Base-by-base conservation (phyloP, 2,888 invertebrate species). In the Microplitis manilae region DNA sequence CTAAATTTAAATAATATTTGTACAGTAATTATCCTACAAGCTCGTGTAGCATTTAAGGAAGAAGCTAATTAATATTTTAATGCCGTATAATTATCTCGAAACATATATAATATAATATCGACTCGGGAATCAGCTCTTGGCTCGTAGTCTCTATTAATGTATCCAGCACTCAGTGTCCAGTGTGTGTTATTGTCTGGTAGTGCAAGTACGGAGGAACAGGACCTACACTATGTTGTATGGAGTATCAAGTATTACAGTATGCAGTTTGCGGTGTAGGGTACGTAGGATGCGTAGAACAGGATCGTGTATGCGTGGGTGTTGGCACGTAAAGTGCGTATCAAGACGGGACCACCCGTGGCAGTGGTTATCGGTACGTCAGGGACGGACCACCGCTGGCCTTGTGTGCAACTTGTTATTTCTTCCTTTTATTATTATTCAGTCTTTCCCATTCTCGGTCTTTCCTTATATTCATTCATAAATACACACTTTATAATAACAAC, bases 281-380 rank as follows among this genome's bases (percentile, higher is more conserved):
- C 65, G 61, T 77, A 70, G 61, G 73, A 74, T 72, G 70, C 71
- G 74, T 76, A 75, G 67, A 73, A 73, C 73, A 73, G 73, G 73
- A 73, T 67, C 67, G 67, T 20, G 50, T 73, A 71, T 67, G 82
- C 80, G 84, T 83, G 80, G 83, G 84, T 81, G 84, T 84, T 78
- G 83, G 83, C 81, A 81, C 81, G 80, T 79, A 80, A 84, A 84
- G 82, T 81, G 83, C 81, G 82, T 81, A 81, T 77, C 78, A 77
- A 78, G 83, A 82, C 83, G 81, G 82, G 84, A 84, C 84, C 84
- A 84, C 84, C 84, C 84, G 82, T 81, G 81, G 79, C 79, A 79
- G 79, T 79, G 79, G 76, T 81, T 77, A 77, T 77, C 77, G 69
- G 73, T 39, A 73, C 76, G 78, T 78, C 76, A 76, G 60, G 75